Evolutionary conservation across 2,888 invertebrate species (phyloP).

Genomic region (Drosophila cognata): DNA sequence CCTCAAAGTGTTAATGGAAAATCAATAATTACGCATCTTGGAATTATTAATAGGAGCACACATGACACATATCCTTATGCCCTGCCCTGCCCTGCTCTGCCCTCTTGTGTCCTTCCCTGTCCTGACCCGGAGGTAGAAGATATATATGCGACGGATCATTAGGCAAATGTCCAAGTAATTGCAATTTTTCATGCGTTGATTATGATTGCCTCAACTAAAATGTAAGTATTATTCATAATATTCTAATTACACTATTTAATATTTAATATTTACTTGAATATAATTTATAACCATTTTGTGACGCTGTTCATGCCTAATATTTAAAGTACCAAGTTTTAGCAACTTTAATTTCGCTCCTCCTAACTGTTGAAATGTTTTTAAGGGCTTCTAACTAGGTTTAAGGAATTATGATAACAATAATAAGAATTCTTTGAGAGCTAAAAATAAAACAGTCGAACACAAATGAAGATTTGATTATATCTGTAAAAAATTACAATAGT

Average conservation of each 20-base stretch:
- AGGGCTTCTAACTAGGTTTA: not conserved
- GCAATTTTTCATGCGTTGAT: slow-evolving; percentile 17
- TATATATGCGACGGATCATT: slow-evolving; percentile 19
- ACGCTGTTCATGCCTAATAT: too few species aligned
- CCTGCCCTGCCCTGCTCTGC: slow-evolving; percentile 15
- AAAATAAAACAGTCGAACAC: not conserved
- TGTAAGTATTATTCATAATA: slow-evolving; percentile 1
- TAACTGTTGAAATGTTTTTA: not conserved
- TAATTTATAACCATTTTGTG: not conserved
- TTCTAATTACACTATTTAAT: slow-evolving; percentile 3
- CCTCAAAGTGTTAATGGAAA: slow-evolving; percentile 76
- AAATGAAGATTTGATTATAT: not conserved
- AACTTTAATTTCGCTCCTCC: not conserved
- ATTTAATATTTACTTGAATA: not conserved
- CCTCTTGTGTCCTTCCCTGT: not conserved
- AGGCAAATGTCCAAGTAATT: slow-evolving; percentile 25
- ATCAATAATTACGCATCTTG: slow-evolving; percentile 83
- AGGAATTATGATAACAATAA: not conserved
- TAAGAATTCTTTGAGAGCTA: not conserved
- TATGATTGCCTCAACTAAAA: slow-evolving; percentile 4
- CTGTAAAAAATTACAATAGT: not conserved
- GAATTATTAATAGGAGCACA: slow-evolving; percentile 73
- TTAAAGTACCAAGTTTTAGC: not conserved
- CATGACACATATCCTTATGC: slow-evolving; percentile 19
- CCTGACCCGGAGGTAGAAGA: slow-evolving; percentile 8